Evolutionary conservation across 2,797 vertebrate genomes (phyloP).

Genomic region (Channallabes apus): DNA sequence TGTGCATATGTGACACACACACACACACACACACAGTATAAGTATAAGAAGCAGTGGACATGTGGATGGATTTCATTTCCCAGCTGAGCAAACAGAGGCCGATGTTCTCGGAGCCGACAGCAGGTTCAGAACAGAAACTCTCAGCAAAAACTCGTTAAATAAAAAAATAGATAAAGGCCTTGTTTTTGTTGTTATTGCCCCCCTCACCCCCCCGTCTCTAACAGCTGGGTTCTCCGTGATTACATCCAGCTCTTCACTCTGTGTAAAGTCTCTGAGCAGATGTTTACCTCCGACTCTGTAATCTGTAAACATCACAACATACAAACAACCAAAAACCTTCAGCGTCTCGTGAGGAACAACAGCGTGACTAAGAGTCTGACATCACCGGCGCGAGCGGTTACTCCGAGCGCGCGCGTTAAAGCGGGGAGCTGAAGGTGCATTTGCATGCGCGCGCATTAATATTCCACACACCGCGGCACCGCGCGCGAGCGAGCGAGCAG

Average conservation of each 20-base stretch:
- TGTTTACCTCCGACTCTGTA: conserved; percentile 68
- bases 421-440: neutral
- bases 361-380: conserved; percentile 62
- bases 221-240: conserved; percentile 55
- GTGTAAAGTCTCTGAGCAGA: conserved; percentile 67
- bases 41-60: neutral
- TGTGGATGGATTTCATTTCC: neutral
- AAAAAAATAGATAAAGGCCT: conserved; percentile 29
- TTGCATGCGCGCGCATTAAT: conserved; percentile 1
- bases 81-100: neutral
- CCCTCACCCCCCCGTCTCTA: neutral
- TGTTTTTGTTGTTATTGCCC: conserved; percentile 25
- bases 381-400: conserved; percentile 28
- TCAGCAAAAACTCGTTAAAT: conserved; percentile 59
- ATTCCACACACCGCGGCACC: neutral
- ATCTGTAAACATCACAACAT: conserved; percentile 66
- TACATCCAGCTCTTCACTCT: conserved; percentile 52
- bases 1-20: neutral
- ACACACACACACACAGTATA: neutral
- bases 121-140: conserved; percentile 45
- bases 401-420: neutral
- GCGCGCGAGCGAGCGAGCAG: neutral
- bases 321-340: conserved; percentile 45
- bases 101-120: neutral
- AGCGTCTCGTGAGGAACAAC: conserved; percentile 42